Base-by-base conservation (phyloP, 2,113 vertebrate species). In the Stegastes partitus region DNA sequence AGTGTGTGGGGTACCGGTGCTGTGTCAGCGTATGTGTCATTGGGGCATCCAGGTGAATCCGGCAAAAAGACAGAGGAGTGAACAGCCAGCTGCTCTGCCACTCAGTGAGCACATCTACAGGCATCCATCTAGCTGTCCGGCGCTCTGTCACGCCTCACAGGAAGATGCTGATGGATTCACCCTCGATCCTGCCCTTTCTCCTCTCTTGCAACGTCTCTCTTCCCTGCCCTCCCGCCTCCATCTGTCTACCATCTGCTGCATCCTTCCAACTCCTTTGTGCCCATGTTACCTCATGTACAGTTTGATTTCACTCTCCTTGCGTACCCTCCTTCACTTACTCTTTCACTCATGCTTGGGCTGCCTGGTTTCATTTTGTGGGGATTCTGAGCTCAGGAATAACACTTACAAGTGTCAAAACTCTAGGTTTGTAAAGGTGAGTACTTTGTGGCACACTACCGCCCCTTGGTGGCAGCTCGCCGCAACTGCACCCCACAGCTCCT, bases 221-320 rank as follows among this genome's bases (percentile, higher is more conserved):
- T 66, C 80, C 77, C 76, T 68, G 56, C 66, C 74, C 79, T 84
- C 74, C 66, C 68, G 23, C 42, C 63, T 90, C 88, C 89, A 87
- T 92, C 91, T 92, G 91, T 85, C 85, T 74, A 62, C 89, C 89
- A 92, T 92, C 92, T 89, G 92, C 78, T 85, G 67, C 74, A 71
- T 74, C 74, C 74, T 44, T 79, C 73, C 16, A 65, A 59, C 50
- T 80, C 50, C 26, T 74, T 70, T 1, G 11, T 67, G 66, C 55
- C 58, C 26, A 42, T 85, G 64, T 58, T 68, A 61, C 65, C 66
- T 53, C 2, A 11, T n/a, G 16, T 75, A 55, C 64, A 71, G 53
- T 68, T 73, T 62, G n/a, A 67, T 77, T 85, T 66, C 50, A 23
- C 18, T 64, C 25, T 9, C 28, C 34, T 66, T 25, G 26, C 57